phyloP scores from a whole-genome alignment of 2,113 vertebrate genomes.

The Brienomyrus brachyistius region DNA sequence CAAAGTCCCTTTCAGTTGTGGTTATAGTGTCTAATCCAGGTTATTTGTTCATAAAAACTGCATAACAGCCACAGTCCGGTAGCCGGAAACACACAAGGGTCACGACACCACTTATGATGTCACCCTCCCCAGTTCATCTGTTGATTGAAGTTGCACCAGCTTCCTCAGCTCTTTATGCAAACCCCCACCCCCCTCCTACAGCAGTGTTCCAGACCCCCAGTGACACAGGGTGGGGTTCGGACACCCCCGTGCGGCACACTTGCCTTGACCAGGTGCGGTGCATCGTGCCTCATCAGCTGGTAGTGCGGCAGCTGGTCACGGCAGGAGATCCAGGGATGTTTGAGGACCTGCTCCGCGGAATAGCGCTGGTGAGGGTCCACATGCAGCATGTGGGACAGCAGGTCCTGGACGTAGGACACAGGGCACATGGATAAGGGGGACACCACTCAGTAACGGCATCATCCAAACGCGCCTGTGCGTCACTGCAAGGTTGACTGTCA shows the following conservation, averaged over 20 bases:
- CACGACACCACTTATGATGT: background rate
- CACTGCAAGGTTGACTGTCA: background rate
- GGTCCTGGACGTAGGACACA: conserved; percentile 64
- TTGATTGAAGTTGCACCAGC: background rate
- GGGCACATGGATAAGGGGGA: background rate
- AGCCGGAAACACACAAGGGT: background rate
- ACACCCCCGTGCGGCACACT: conserved; percentile 21
- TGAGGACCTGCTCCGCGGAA: conserved; percentile 87
- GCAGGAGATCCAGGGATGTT: conserved; percentile 91
- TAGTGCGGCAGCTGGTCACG: conserved; percentile 81
- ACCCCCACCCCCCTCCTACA: background rate
- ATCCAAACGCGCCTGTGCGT: background rate
- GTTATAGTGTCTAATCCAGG: background rate
- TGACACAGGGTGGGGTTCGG: background rate
- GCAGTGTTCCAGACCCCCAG: background rate
- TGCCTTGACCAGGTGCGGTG: conserved; percentile 84
- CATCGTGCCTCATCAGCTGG: conserved; percentile 82
- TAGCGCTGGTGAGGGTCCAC: conserved; percentile 93
- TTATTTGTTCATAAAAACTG: background rate
- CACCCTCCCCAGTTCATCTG: background rate
- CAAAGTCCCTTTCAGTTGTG: background rate
- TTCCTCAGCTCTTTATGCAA: background rate
- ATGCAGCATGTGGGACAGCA: conserved; percentile 93
- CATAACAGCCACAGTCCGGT: background rate
- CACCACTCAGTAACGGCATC: background rate